These are phyloP conservation scores for Zosterops lateralis DNA, from an alignment of 2,113 vertebrate genomes.

Conservation along the genomic window DNA sequence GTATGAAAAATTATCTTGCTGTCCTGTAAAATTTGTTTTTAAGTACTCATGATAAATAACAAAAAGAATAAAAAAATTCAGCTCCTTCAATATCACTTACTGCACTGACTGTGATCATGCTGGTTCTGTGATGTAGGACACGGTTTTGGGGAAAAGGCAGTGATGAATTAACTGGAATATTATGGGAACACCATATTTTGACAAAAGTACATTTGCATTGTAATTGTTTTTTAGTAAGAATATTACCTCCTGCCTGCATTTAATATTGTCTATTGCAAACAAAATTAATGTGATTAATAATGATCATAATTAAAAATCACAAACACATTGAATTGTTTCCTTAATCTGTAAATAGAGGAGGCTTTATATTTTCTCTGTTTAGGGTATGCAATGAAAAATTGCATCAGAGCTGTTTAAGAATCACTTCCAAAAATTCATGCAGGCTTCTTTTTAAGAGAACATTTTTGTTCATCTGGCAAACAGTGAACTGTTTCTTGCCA, in stretches of 20 bases:
- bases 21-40: not conserved
- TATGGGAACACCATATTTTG: not conserved
- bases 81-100: not conserved
- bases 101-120: not conserved
- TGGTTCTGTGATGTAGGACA: not conserved
- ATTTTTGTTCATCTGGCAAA: not conserved
- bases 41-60: not conserved
- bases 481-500: not conserved
- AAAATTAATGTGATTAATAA: not conserved
- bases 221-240: not conserved
- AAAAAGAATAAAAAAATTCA: not conserved
- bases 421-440: not conserved
- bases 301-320: not conserved
- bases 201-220: not conserved
- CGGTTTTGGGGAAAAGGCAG: not conserved
- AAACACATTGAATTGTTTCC: not conserved
- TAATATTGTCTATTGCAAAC: not conserved
- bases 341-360: not conserved
- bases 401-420: not conserved
- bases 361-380: not conserved
- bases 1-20: not conserved
- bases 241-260: not conserved
- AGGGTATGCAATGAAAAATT: not conserved
- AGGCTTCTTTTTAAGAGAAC: not conserved
- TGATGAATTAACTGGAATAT: rapidly evolving